Evolutionary conservation across 2,113 vertebrate genomes (phyloP), one percentile per base, ranked within the genome.

Genomic region (Apaloderma vittatum): DNA sequence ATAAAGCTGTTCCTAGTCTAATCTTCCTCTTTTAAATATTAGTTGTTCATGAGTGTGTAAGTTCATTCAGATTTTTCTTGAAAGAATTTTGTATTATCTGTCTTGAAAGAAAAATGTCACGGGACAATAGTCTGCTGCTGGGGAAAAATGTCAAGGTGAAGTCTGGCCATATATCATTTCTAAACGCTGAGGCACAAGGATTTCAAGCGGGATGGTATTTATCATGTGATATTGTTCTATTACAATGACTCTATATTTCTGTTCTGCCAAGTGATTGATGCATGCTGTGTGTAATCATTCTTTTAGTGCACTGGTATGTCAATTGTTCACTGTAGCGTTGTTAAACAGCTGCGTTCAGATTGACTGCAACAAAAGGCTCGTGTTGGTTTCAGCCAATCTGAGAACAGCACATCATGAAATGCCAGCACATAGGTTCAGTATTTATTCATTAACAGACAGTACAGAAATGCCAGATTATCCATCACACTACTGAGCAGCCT

Each of bases 141-240:
- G 67, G 77, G 85, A 79, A 89, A 92, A 92, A 73, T 87, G 88
- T 97, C 96, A 91, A 79, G 88, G 87, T 93, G 73, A 88, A 95
- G 57, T n/a, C 72, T 82, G 95, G 88, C 95, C 82, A 97, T 98
- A 52, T 92, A 98, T 98, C 97, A 98, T 89, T 88, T 91, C 48
- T 88, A 96, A 97, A 91, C 0, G 36, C 84, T 80, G 93, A 98
- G 93, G 80, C 88, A 86, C 84, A 57, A 95, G 93, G 94, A 96
- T 97, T 98, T 97, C 94, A 90, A 94, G 90, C 96, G 66, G 90
- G 80, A 97, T 97, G 88, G 95, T 95, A 96, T 98, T 97, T 98
- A 96, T 98, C 97, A 97, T 97, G 96, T 92, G 96, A 94, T 97
- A 97, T 93, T 97, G 97, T 98, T 97, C 96, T 97, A 86, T 98